Base-by-base conservation (phyloP, 2,113 vertebrate species). In the Siniperca chuatsi region DNA sequence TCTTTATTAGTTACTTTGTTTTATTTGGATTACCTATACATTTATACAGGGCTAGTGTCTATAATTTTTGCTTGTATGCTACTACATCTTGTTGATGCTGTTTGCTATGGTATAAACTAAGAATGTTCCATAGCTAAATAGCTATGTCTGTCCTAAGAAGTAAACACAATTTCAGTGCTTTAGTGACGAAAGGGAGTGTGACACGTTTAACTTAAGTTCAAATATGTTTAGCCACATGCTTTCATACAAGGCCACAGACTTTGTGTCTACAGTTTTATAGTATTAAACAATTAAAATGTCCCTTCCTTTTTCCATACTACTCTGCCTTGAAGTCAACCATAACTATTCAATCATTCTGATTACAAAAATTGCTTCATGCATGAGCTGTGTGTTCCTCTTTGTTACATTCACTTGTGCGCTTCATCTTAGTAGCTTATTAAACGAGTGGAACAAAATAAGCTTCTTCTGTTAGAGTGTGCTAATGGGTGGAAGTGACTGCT, bases 401-500 rank as follows among this genome's bases (percentile, higher is more conserved):
- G 79, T 76, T 68, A 62, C 81, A 58, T 75, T 87, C 13, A 81
- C 80, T 25, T 85, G 67, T 90, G 81, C 85, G 78, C 60, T 86
- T 89, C 71, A 79, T 92, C 89, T 81, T 89, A 87, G 90, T 83
- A 88, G 80, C 67, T 77, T 12, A 25, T 81, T 83, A 83, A 86
- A 89, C 67, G 62, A 85, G 81, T 73, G 79, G 66, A 86, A 80
- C 78, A 78, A 87, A 92, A 89, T 61, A 79, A 67, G 75, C 84
- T 81, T 87, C 87, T 86, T 73, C 71, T 79, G 71, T 82, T 65
- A 75, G 64, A 80, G 82, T 37, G 79, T 71, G 77, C 87, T 88
- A 88, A 92, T 88, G 84, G 83, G 61, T 90, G 76, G 65, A 86
- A 87, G 88, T 77, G 90, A 84, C 86, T 89, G 78, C 66, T 54